Conservation (phyloP, 2,113 vertebrate species). For the Dryoscopus gambensis region DNA sequence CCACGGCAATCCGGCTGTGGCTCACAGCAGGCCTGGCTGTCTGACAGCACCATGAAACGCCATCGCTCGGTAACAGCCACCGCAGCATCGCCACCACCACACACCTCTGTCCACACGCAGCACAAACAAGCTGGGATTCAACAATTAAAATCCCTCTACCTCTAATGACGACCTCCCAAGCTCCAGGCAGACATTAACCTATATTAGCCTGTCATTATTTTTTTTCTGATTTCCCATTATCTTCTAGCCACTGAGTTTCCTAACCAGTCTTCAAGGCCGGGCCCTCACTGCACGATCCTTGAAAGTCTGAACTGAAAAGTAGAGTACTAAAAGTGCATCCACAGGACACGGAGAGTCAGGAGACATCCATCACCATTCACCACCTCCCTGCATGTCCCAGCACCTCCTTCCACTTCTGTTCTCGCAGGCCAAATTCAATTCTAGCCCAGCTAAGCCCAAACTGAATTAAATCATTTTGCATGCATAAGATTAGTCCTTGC, state of each 20-base stretch:
- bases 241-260: neutral
- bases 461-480: neutral
- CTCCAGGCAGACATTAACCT: conserved; percentile 36
- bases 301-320: neutral
- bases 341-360: neutral
- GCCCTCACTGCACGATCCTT: neutral
- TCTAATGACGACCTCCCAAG: conserved; percentile 23
- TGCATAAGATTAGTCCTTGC: neutral
- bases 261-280: neutral
- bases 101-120: neutral
- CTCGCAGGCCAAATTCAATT: neutral
- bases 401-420: neutral
- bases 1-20: neutral
- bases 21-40: neutral
- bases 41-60: neutral
- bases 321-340: neutral
- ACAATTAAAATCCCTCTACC: neutral
- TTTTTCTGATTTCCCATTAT: conserved; percentile 11
- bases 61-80: neutral
- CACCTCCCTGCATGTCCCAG: neutral
- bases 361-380: neutral
- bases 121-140: neutral
- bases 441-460: neutral
- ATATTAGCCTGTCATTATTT: neutral
- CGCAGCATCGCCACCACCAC: neutral